Evolutionary conservation across 2,888 invertebrate genomes (phyloP).

Genomic region (Aproaerema taeniolella): DNA sequence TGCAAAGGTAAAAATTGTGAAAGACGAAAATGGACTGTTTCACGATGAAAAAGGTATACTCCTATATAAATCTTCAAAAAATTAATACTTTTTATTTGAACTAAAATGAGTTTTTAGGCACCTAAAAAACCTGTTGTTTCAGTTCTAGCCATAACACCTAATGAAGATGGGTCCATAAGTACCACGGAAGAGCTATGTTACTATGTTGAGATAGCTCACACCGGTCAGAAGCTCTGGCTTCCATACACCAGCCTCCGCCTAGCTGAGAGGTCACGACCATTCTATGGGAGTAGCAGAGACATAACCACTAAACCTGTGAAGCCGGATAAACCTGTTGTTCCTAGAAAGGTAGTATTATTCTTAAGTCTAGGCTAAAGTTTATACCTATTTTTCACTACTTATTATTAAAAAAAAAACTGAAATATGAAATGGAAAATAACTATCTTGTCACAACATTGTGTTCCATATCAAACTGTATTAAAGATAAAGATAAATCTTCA

Average conservation of each 20-base stretch:
- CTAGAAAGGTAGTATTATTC: slow-evolving; percentile 47
- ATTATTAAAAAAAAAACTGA: too few relatives aligned
- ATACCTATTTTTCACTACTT: too few relatives aligned
- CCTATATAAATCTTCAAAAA: neutral
- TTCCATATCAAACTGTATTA: too few relatives aligned
- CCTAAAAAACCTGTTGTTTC: too few relatives aligned
- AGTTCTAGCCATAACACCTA: slow-evolving; percentile 58
- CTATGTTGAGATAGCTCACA: slow-evolving; percentile 51
- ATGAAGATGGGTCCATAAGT: slow-evolving; percentile 41
- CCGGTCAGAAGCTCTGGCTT: slow-evolving; percentile 51
- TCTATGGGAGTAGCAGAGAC: slow-evolving; percentile 45
- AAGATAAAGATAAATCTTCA: too few relatives aligned
- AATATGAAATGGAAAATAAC: too few relatives aligned
- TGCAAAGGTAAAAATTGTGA: slow-evolving; percentile 58
- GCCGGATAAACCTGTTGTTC: slow-evolving; percentile 25
- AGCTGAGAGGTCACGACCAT: slow-evolving; percentile 60
- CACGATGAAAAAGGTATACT: slow-evolving; percentile 56
- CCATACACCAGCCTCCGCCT: slow-evolving; percentile 58
- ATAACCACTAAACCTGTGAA: neutral
- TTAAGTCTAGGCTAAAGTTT: too few relatives aligned
- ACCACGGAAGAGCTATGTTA: slow-evolving; percentile 56
- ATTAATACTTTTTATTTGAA: too few relatives aligned
- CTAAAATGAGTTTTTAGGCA: too few relatives aligned
- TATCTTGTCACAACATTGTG: too few relatives aligned
- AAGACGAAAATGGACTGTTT: slow-evolving; percentile 60